These are phyloP conservation scores for Oncorhynchus keta DNA, from an alignment of 2,113 vertebrate species.

Conservation along the genomic window DNA sequence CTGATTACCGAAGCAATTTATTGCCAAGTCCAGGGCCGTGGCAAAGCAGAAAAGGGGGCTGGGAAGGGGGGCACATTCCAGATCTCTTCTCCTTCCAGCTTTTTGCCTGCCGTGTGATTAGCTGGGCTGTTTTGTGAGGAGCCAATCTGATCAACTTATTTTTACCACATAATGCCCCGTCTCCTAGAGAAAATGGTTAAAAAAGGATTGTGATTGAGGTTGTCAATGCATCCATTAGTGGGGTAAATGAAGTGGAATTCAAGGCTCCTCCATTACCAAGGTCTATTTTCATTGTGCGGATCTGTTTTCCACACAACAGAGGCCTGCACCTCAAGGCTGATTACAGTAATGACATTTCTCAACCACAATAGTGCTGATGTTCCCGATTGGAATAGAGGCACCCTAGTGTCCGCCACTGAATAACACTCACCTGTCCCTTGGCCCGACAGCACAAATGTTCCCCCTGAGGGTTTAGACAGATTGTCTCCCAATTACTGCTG, in stretches of 20 bases:
- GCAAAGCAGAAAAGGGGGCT: slow-evolving; percentile 60
- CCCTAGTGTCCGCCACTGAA: slow-evolving; percentile 69
- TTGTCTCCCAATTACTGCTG: slow-evolving; percentile 38
- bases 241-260: slow-evolving; percentile 79
- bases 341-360: slow-evolving; percentile 75
- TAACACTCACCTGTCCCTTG: slow-evolving; percentile 38
- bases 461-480: slow-evolving; percentile 28
- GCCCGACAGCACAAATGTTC: slow-evolving; percentile 26
- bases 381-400: slow-evolving; percentile 58
- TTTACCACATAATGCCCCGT: slow-evolving; percentile 66
- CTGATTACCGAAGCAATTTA: slow-evolving; percentile 83
- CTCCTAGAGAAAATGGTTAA: slow-evolving; percentile 73
- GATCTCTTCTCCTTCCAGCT: slow-evolving; percentile 74
- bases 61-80: slow-evolving; percentile 61
- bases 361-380: slow-evolving; percentile 66
- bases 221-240: slow-evolving; percentile 81
- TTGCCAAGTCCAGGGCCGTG: slow-evolving; percentile 74
- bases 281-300: slow-evolving; percentile 69
- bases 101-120: slow-evolving; percentile 83
- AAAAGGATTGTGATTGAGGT: slow-evolving; percentile 86
- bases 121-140: slow-evolving; percentile 70
- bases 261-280: slow-evolving; percentile 77
- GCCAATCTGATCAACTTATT: slow-evolving; percentile 83
- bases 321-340: slow-evolving; percentile 73
- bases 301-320: slow-evolving; percentile 64